Percentiles rank a stretch among this genome's conserved stretches.
phyloP scores from a whole-genome alignment of 2,797 vertebrate species.

The Alauda arvensis region DNA sequence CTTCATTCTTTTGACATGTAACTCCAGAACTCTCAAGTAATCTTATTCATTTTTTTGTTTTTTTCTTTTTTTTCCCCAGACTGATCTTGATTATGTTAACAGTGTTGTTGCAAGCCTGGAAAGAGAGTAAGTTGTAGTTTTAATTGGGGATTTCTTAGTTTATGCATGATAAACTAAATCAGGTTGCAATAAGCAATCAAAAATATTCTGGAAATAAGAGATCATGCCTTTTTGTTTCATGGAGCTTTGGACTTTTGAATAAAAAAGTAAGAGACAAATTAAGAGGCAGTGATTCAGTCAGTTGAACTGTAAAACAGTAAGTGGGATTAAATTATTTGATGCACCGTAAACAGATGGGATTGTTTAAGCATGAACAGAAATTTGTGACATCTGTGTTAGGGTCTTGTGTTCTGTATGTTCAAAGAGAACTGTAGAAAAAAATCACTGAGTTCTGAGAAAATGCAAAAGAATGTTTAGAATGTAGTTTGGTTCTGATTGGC shows the following conservation, averaged over 20 bases:
- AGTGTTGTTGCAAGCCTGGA: conserved; percentile 87
- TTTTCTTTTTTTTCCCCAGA: conserved; percentile 70
- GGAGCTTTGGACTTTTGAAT: background rate
- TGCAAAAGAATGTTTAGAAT: background rate
- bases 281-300: background rate
- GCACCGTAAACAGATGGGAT: background rate
- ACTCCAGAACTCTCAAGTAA: background rate
- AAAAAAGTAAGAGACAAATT: background rate
- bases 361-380: conserved; percentile 2
- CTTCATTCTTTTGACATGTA: background rate
- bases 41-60: background rate
- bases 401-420: background rate
- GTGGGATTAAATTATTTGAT: conserved; percentile 1
- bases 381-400: background rate
- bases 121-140: conserved; percentile 86
- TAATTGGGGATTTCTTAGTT: background rate
- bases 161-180: background rate
- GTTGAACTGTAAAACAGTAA: conserved; percentile 3
- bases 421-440: background rate
- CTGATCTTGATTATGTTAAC: conserved; percentile 89
- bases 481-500: background rate
- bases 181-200: background rate
- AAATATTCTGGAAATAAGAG: background rate
- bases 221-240: background rate
- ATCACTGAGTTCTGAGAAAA: background rate